These are phyloP conservation scores for Alentia gelatinosa DNA, from an alignment of 2,888 invertebrate genomes.

Conservation along the genomic window DNA sequence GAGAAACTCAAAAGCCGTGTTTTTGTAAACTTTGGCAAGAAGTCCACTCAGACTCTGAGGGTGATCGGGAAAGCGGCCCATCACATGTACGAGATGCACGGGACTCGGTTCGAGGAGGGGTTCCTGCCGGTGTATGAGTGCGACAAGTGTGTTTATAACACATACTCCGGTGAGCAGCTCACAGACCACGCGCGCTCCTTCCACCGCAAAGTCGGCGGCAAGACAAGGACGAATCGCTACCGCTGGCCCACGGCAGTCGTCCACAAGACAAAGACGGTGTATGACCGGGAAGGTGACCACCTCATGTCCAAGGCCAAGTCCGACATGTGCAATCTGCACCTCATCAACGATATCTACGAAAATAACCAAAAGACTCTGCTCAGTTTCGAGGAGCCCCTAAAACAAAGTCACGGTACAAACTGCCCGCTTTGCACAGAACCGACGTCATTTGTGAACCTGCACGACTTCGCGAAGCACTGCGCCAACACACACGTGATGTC, in stretches of 20 bases:
- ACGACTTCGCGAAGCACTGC: background rate
- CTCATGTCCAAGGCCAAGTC: background rate
- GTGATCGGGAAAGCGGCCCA: background rate
- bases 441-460: background rate
- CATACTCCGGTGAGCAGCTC: constrained; percentile 14
- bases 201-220: background rate
- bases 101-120: background rate
- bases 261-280: background rate
- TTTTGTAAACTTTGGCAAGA: background rate
- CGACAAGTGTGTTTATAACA: background rate
- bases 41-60: background rate
- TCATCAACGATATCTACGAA: background rate
- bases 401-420: background rate
- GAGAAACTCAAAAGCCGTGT: background rate
- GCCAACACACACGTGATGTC: background rate
- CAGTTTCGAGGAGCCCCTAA: constrained; percentile 7
- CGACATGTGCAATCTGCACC: background rate
- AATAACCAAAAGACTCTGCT: background rate
- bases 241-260: background rate
- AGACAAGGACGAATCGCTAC: background rate
- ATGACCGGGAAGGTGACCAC: background rate
- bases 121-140: constrained; percentile 18
- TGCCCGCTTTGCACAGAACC: background rate
- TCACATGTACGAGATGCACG: background rate
- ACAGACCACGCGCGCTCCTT: background rate